Percentiles rank a stretch among this genome's conserved stretches.
Evolutionary conservation across 2,888 invertebrate genomes (phyloP).

Genomic region (Cacoxenus indagator): DNA sequence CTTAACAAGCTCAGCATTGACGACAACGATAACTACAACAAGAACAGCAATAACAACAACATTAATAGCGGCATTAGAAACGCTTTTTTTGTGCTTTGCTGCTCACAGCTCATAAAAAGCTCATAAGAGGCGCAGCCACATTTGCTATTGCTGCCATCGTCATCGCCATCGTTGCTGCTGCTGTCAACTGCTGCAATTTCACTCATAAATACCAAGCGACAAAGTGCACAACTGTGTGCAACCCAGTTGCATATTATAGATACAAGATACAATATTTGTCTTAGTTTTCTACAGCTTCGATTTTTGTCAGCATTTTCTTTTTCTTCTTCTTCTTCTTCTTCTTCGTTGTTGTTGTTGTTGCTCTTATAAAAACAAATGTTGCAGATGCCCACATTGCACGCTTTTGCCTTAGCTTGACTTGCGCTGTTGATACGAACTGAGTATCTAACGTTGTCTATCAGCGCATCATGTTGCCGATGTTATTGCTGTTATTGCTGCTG

Average conservation of each 20-base stretch:
- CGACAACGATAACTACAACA: background rate
- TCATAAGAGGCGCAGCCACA: background rate
- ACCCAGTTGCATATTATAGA: background rate
- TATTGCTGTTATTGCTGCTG: conserved; percentile 35
- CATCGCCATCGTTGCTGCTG: background rate
- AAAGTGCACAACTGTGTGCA: conserved; percentile 38
- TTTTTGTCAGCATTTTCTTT: conserved; percentile 3
- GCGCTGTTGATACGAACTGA: conserved; percentile 35
- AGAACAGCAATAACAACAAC: background rate
- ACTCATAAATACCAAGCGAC: conserved; percentile 25
- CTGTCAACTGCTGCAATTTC: conserved; percentile 25
- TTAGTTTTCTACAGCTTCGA: conserved; percentile 33
- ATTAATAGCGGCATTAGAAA: background rate
- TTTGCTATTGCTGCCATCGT: background rate
- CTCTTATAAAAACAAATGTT: background rate
- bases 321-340: background rate
- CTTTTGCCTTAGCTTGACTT: background rate
- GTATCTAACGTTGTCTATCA: conserved; percentile 60
- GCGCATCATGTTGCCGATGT: conserved; percentile 53
- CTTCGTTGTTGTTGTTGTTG: too few species aligned
- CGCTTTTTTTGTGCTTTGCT: background rate
- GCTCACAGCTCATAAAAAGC: background rate
- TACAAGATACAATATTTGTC: conserved; percentile 24
- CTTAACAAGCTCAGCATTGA: background rate
- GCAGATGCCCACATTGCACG: background rate